These are phyloP conservation scores for Drosophila watanabei DNA, from an alignment of 1,140 invertebrate genomes.

Conservation along the genomic window DNA sequence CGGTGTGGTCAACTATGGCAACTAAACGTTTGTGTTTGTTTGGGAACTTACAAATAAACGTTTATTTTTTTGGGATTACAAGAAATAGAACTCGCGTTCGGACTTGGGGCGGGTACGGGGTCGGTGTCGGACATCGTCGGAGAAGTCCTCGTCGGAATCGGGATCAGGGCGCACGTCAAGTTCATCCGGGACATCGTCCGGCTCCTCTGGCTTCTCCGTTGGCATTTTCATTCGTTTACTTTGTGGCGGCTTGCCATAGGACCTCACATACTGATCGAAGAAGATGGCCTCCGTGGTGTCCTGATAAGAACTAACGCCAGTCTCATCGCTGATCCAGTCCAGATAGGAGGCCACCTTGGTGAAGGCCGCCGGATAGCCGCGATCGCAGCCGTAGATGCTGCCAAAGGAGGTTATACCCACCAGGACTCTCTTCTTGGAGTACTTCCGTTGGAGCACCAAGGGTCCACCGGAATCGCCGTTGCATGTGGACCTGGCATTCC, in stretches of 20 bases:
- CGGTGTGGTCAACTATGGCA: slow-evolving; percentile 58
- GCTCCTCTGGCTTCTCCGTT: slow-evolving; percentile 26
- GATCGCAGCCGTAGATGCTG: slow-evolving; percentile 86
- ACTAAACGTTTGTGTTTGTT: slow-evolving; percentile 30
- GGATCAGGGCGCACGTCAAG: slow-evolving; percentile 49
- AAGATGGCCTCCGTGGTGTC: slow-evolving; percentile 76
- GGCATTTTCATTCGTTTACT: slow-evolving; percentile 40
- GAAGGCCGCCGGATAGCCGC: slow-evolving; percentile 87
- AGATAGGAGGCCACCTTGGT: slow-evolving; percentile 87
- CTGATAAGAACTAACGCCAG: slow-evolving; percentile 72
- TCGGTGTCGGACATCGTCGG: slow-evolving; percentile 32
- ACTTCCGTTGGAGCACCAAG: slow-evolving; percentile 77
- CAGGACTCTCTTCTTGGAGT: slow-evolving; percentile 75
- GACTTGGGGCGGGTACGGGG: slow-evolving; percentile 54
- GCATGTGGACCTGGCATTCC: slow-evolving; percentile 81
- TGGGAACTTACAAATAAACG: slow-evolving; percentile 58
- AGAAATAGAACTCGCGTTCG: slow-evolving; percentile 71
- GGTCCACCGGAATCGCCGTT: slow-evolving; percentile 87
- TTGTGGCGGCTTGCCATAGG: slow-evolving; percentile 55
- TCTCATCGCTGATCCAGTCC: slow-evolving; percentile 86
- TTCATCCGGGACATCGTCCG: slow-evolving; percentile 65
- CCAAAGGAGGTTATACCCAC: slow-evolving; percentile 88
- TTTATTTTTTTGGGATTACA: slow-evolving; percentile 71
- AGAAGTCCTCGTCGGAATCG: slow-evolving; percentile 34
- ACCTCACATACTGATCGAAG: slow-evolving; percentile 68